Percentiles rank a stretch among this genome's conserved stretches.
These are phyloP conservation scores for Macropodus opercularis DNA, from an alignment of 2,797 vertebrate species.

Conservation along the genomic window DNA sequence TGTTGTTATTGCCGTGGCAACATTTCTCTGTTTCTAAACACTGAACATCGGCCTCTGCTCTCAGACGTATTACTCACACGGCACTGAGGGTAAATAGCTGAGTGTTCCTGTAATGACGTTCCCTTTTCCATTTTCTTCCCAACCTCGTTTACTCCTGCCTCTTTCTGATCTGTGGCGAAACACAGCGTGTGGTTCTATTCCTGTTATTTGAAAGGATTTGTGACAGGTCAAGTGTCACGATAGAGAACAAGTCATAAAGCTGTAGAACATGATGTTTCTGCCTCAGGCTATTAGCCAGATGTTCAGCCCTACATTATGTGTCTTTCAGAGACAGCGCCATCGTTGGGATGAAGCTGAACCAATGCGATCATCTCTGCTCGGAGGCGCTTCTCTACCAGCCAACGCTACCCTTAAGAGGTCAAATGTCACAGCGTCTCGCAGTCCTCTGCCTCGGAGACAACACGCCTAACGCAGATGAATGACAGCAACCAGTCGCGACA, in stretches of 20 bases:
- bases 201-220: conserved; percentile 12
- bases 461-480: conserved; percentile 58
- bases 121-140: conserved; percentile 49
- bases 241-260: conserved; percentile 16
- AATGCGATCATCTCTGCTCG: conserved; percentile 11
- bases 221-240: conserved; percentile 19
- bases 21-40: conserved; percentile 54
- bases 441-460: conserved; percentile 59
- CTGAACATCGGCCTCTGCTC: conserved; percentile 56
- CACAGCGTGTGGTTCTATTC: background rate
- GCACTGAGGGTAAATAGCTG: conserved; percentile 64
- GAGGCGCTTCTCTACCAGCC: conserved; percentile 29
- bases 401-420: conserved; percentile 45
- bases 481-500: conserved; percentile 65
- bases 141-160: conserved; percentile 13
- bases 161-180: conserved; percentile 23
- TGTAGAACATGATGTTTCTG: conserved; percentile 4
- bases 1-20: conserved; percentile 55
- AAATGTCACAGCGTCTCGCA: conserved; percentile 56
- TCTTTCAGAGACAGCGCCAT: conserved; percentile 12
- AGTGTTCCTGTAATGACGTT: conserved; percentile 64
- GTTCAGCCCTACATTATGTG: background rate
- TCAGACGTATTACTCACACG: conserved; percentile 66
- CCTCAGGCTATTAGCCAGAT: conserved; percentile 4
- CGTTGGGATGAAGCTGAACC: conserved; percentile 24